Base-by-base conservation (phyloP, 2,797 vertebrate genomes). In the Leuciscus waleckii region DNA sequence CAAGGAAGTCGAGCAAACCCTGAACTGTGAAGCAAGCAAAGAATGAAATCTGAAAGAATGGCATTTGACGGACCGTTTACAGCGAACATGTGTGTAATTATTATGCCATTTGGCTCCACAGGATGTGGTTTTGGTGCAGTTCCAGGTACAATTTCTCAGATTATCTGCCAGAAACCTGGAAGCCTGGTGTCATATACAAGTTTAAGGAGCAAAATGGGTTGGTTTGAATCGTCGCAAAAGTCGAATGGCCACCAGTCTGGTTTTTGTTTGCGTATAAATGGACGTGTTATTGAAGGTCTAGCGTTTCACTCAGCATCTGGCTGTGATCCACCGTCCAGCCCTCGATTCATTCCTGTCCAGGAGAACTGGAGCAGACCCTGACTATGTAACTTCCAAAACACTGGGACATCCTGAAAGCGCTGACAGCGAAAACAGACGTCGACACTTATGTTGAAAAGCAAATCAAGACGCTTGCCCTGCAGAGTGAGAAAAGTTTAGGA, bases 281-380 rank as follows among this genome's bases (percentile, higher is more conserved):
- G 67, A 49, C 21, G 46, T 32, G 81, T 56, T 67, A 83, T 85
- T 81, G 56, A 79, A 35, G 58, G 61, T 68, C 63, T 79, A 79
- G 46, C 76, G 58, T 82, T 84, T 79, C 78, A 82, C 67, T 84
- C 67, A 77, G 78, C 81, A 86, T 73, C 86, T 87, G 86, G 88
- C 82, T 58, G 58, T 13, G 43, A 79, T 86, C 79, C 86, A 82
- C 61, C 43, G 21, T 39, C 78, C 79, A 82, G 54, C 78, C 56
- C 83, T 61, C 11, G 4, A 68, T 82, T 63, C 71, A 56, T 77
- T 80, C 51, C 82, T 54, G 74, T 19, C n/a, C 39, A 21, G 41
- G 68, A 75, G 86, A 87, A 82, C 67, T 78, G 73, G 61, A 84
- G 61, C 73, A 76, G 43, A 89, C 74, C 51, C 78, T 84, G 81